Base-by-base conservation (phyloP, 2,888 invertebrate species). In the Lacanobia wlatinum region DNA sequence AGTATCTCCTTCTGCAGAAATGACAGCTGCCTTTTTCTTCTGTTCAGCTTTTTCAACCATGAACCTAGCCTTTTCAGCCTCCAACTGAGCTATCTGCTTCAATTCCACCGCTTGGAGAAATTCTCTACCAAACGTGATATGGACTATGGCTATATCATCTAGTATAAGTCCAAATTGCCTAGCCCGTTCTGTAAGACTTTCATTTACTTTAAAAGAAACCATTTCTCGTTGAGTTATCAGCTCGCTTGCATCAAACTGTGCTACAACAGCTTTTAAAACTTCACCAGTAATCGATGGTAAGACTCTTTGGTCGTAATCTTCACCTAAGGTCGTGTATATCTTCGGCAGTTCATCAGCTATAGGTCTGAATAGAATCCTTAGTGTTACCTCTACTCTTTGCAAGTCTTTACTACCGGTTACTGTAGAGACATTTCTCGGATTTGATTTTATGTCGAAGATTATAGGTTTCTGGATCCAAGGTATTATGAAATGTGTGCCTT, bases 21-120 rank as follows among this genome's bases (percentile, higher is more conserved):
- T 98, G 83, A 98, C 97, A 28, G 98, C 97, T 1, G 96, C 96
- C 90, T 98, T 97, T 93, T 99, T 99, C 89, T 98, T 98, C 94
- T 99, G 99, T 92, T 99, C 99, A 10, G 99, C 99, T 95, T 98
- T 99, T 93, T 99, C 99, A 70, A 99, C 99, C 77, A 98, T 96
- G 92, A 98, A 99, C 86, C 99, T 97, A 3, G 99, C 99, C 89
- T 98, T 98, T 92, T 99, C 99, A 0, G 99, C 99, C 73, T 99
- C 99, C 92, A 99, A 99, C 91, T 99, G 99, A 0, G 99, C 99
- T 0, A 99, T 99, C 94, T 99, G 99, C 93, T 99, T 99, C 97
- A 98, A 97, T 95, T 99, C 99, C 48, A 99, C 99, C 77, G 99
- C 99, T 87, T 97, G 97, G 0, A 99, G 99, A 94, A 99, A 99